These are phyloP conservation scores for Mus minutoides DNA, from an alignment of 2,797 vertebrate genomes.

Conservation along the genomic window DNA sequence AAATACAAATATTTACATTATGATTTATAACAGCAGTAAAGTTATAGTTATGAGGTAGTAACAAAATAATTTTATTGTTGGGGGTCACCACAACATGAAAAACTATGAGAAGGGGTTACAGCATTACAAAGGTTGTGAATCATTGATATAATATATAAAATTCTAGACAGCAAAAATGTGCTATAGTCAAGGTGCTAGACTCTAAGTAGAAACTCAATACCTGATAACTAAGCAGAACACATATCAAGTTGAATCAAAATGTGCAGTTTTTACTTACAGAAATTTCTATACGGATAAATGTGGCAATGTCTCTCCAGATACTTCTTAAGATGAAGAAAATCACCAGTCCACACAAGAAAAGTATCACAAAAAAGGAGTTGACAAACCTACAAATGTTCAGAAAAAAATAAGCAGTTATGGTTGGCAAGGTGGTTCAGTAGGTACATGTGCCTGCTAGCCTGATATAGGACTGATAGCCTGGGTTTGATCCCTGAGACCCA, in stretches of 20 bases:
- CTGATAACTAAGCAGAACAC: neutral
- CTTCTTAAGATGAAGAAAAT: slow-evolving; percentile 95
- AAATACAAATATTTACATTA: neutral
- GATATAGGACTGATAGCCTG: neutral
- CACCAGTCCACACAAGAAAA: slow-evolving; percentile 96
- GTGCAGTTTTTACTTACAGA: slow-evolving; percentile 82
- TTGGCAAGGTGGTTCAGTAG: neutral
- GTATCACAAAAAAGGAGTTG: slow-evolving; percentile 95
- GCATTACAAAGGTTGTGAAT: neutral
- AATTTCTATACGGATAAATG: slow-evolving; percentile 94
- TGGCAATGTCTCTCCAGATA: slow-evolving; percentile 94
- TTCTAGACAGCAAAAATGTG: neutral
- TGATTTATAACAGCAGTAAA: neutral
- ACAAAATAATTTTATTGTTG: neutral
- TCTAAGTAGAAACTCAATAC: neutral
- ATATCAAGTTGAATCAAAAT: slow-evolving; percentile 27
- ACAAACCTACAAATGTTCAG: slow-evolving; percentile 89
- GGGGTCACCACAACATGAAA: neutral
- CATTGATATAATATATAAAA: slow-evolving; percentile 4
- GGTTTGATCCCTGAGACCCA: neutral
- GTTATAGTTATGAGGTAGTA: neutral
- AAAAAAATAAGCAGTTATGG: slow-evolving; percentile 62
- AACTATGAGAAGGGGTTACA: no score
- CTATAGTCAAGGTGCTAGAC: neutral
- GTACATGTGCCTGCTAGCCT: no score